phyloP scores from a whole-genome alignment of 2,888 invertebrate species.

The Torymus auratus region DNA sequence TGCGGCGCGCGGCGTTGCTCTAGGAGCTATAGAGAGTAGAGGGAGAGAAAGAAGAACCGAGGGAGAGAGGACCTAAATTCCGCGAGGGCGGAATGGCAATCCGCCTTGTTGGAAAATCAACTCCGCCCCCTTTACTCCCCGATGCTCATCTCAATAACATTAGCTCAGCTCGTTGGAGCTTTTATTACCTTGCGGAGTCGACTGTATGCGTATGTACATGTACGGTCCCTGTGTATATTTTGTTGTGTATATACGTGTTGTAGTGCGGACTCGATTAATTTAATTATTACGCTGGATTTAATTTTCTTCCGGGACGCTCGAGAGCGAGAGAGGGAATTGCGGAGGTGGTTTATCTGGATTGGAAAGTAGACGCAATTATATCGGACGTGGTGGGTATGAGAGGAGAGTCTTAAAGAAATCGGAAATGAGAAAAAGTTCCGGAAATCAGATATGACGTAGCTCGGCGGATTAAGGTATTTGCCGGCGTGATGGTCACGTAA shows the following conservation, averaged over 20 bases:
- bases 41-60: slow-evolving; percentile 25
- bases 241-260: neutral
- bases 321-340: no score
- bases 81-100: slow-evolving; percentile 68
- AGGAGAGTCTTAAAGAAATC: no score
- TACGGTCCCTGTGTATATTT: neutral
- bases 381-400: no score
- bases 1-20: slow-evolving; percentile 56
- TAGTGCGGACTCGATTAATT: neutral
- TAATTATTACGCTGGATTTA: slow-evolving; percentile 39
- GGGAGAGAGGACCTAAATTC: slow-evolving; percentile 65
- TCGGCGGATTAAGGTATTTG: no score
- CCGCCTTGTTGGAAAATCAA: slow-evolving; percentile 66
- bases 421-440: no score
- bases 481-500: no score
- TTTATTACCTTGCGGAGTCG: slow-evolving; percentile 64
- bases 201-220: slow-evolving; percentile 39
- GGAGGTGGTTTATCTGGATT: neutral
- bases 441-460: no score
- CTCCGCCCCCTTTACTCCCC: slow-evolving; percentile 64
- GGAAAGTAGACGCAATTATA: neutral
- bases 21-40: no score
- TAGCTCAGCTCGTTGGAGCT: slow-evolving; percentile 66
- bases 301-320: slow-evolving; percentile 2
- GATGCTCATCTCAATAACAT: slow-evolving; percentile 74